Evolutionary conservation across 2,888 invertebrate genomes (phyloP).

Genomic region (Carterocephalus palaemon): DNA sequence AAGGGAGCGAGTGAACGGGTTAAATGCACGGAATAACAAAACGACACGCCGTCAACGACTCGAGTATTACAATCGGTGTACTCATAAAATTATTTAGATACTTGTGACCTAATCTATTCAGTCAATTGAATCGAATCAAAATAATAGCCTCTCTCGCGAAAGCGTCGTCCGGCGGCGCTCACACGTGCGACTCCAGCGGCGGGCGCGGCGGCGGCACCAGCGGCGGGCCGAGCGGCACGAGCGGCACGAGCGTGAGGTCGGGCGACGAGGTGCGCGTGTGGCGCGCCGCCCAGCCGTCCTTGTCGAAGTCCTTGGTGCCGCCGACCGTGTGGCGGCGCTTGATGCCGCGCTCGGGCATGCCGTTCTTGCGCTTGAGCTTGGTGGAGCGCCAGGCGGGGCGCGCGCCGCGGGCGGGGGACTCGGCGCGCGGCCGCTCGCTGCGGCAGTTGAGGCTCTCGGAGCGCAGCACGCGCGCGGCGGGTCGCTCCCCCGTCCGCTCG

Average conservation of each 20-base stretch:
- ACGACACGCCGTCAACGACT: conserved; percentile 48
- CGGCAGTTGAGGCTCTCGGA: conserved; percentile 81
- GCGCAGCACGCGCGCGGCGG: conserved; percentile 75
- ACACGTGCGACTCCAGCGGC: conserved; percentile 44
- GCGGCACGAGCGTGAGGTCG: conserved; percentile 71
- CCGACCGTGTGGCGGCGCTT: conserved; percentile 95
- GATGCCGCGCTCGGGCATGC: conserved; percentile 89
- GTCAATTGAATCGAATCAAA: conserved; percentile 76
- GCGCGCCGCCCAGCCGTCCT: conserved; percentile 80
- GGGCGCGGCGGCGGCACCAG: conserved; percentile 54
- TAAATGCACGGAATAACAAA: conserved; percentile 40
- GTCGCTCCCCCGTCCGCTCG: conserved; percentile 65
- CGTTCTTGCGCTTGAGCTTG: conserved; percentile 86
- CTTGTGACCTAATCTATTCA: conserved; percentile 76
- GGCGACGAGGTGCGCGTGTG: conserved; percentile 80
- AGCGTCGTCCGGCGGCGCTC: background rate
- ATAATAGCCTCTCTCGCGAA: conserved; percentile 72
- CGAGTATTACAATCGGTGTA: conserved; percentile 53
- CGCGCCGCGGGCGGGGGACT: conserved; percentile 52
- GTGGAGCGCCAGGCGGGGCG: conserved; percentile 75
- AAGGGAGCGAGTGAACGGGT: conserved; percentile 29
- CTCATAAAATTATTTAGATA: conserved; percentile 58
- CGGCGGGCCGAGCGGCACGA: conserved; percentile 52
- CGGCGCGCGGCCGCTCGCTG: conserved; percentile 49
- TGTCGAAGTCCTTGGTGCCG: conserved; percentile 90